Conservation (phyloP, 2,888 invertebrate species). For the Xestia rhomboidea region DNA sequence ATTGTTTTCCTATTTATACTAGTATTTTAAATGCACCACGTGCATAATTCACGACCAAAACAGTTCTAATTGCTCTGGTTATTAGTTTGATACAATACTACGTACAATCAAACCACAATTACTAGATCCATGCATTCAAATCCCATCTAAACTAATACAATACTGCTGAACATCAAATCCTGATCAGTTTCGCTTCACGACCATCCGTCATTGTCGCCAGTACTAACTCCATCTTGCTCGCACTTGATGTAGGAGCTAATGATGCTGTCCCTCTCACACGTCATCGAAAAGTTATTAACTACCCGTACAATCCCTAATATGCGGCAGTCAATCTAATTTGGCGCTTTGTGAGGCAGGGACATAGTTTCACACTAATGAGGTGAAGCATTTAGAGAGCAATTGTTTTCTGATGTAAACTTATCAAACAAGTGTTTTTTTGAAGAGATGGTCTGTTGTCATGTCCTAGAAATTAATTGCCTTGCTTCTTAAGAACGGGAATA, state of each 20-base stretch:
- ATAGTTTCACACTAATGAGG: conserved; percentile 7
- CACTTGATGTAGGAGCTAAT: background rate
- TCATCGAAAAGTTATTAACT: conserved; percentile 19
- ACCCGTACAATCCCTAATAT: conserved; percentile 2
- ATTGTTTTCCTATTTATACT: too few relatives aligned
- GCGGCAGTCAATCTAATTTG: conserved; percentile 12
- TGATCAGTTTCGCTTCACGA: conserved; percentile 4
- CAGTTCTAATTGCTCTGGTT: background rate
- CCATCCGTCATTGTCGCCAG: conserved; percentile 30
- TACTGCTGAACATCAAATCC: conserved; percentile 10
- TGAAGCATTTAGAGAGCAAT: background rate
- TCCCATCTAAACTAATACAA: conserved; percentile 4
- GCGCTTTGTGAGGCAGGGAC: background rate
- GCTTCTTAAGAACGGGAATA: background rate
- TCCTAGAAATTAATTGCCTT: background rate
- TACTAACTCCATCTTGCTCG: background rate
- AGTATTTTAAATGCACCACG: too few relatives aligned
- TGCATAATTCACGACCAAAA: background rate
- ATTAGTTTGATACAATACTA: background rate
- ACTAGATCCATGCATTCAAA: background rate
- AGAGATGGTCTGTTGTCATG: background rate
- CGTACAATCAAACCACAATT: background rate
- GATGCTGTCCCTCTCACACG: background rate
- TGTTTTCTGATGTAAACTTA: background rate
- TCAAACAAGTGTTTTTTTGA: background rate